A percentile compares a stretch with the other conserved stretches of the same genome.
These are phyloP conservation scores for Anastrepha ludens DNA, from an alignment of 1,140 invertebrate species.

Conservation along the genomic window DNA sequence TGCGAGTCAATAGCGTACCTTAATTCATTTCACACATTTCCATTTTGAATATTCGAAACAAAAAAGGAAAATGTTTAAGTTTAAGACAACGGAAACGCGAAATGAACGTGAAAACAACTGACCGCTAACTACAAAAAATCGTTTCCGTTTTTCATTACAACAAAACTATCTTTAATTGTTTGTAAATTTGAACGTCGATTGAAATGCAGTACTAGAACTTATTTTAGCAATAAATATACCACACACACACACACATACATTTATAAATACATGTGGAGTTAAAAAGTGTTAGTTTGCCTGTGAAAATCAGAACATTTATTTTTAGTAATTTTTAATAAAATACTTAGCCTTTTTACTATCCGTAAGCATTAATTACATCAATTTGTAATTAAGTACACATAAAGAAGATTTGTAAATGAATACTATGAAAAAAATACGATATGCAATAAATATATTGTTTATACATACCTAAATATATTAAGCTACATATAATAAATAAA, in stretches of 20 bases:
- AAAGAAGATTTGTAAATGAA: conserved; percentile 7
- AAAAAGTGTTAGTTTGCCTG: background rate
- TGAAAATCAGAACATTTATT: background rate
- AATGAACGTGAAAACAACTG: background rate
- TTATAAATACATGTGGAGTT: background rate
- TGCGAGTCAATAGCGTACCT: conserved; percentile 18
- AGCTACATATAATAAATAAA: background rate
- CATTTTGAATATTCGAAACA: background rate
- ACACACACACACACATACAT: background rate
- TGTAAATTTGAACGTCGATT: background rate
- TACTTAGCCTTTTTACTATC: conserved; percentile 15
- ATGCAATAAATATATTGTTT: background rate
- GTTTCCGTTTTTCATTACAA: background rate
- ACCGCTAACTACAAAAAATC: no score
- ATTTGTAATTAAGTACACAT: conserved; percentile 1
- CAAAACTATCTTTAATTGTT: background rate
- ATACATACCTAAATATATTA: background rate
- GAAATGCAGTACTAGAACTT: background rate
- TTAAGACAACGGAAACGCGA: background rate
- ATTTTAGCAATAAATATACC: no score
- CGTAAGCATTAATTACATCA: background rate
- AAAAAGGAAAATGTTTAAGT: background rate
- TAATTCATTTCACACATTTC: conserved; percentile 28
- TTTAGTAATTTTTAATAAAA: conserved; percentile 35
- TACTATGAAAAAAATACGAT: conserved; percentile 3